phyloP scores from a whole-genome alignment of 2,888 invertebrate species.

The Acronicta alni region DNA sequence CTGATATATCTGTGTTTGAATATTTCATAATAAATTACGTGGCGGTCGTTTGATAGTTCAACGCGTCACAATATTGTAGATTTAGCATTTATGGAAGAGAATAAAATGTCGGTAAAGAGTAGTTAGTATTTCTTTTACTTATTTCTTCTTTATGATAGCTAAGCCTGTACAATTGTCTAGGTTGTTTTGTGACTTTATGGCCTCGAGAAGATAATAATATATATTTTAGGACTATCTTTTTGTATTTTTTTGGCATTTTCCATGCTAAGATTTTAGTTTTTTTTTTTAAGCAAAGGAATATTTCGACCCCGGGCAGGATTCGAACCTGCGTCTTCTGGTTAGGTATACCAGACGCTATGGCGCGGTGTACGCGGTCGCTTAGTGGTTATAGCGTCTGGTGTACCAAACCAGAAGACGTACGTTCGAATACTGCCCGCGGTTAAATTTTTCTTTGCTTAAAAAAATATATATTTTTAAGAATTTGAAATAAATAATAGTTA shows the following conservation, averaged over 20 bases:
- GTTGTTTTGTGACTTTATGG: not conserved
- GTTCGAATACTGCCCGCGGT: too few relatives aligned
- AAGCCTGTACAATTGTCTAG: constrained; percentile 9
- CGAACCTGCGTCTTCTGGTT: too few relatives aligned
- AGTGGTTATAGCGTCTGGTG: too few relatives aligned
- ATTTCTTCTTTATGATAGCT: constrained; percentile 5
- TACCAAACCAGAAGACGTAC: too few relatives aligned
- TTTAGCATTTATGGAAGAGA: constrained; percentile 37
- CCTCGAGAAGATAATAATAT: not conserved
- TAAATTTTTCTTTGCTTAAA: too few relatives aligned
- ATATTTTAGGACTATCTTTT: constrained; percentile 11
- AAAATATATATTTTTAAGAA: too few relatives aligned
- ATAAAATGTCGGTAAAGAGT: constrained; percentile 25
- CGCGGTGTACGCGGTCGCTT: too few relatives aligned
- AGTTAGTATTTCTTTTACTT: constrained; percentile 8
- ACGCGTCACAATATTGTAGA: constrained; percentile 34
- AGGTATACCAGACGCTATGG: too few relatives aligned
- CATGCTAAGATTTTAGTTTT: too few relatives aligned
- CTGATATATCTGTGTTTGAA: constrained; percentile 45
- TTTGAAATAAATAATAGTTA: constrained; percentile 2
- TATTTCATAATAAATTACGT: constrained; percentile 51
- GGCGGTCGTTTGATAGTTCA: constrained; percentile 45
- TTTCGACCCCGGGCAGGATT: too few relatives aligned
- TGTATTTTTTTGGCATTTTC: too few relatives aligned
- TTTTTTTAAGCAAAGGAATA: too few relatives aligned